A percentile compares a stretch with the other conserved stretches of the same genome.
These are phyloP conservation scores for Phrynocephalus versicolor DNA, from an alignment of 2,113 vertebrate species.

Conservation along the genomic window DNA sequence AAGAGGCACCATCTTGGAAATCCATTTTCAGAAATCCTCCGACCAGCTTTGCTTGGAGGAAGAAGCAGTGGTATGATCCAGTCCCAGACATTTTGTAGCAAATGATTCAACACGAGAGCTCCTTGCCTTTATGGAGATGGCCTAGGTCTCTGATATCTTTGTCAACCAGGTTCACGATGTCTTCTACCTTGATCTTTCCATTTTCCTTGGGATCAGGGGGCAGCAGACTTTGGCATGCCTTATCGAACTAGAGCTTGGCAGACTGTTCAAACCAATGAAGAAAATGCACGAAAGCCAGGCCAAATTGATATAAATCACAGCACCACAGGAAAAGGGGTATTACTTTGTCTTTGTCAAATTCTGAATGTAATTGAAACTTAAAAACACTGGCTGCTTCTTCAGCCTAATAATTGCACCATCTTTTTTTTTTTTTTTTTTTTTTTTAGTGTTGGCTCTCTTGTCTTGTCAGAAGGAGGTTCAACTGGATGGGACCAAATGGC, in stretches of 20 bases:
- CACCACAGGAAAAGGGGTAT: conserved; percentile 8
- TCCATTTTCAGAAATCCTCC: not conserved
- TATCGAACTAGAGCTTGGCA: conserved; percentile 9
- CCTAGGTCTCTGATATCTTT: not conserved
- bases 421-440: not conserved
- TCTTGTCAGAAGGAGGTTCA: not conserved
- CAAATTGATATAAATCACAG: conserved; percentile 35
- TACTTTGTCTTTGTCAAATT: conserved; percentile 31
- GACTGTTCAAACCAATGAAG: conserved; percentile 39
- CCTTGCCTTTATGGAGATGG: conserved; percentile 10
- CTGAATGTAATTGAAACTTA: conserved; percentile 22
- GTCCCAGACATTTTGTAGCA: conserved; percentile 39
- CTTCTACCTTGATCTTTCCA: conserved; percentile 4
- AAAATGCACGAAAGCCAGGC: conserved; percentile 21
- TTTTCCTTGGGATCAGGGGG: not conserved
- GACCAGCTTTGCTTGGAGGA: conserved; percentile 23
- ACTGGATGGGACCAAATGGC: too few relatives aligned
- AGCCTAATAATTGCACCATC: conserved; percentile 12
- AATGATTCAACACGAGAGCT: conserved; percentile 45
- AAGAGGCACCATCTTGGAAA: not conserved
- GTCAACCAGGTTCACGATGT: conserved; percentile 33
- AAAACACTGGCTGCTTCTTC: conserved; percentile 7
- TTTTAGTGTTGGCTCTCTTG: not conserved
- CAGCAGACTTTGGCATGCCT: conserved; percentile 6
- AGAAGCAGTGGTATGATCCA: conserved; percentile 44